phyloP scores from a whole-genome alignment of 2,113 vertebrate genomes.

The Neodon shergylaensis region DNA sequence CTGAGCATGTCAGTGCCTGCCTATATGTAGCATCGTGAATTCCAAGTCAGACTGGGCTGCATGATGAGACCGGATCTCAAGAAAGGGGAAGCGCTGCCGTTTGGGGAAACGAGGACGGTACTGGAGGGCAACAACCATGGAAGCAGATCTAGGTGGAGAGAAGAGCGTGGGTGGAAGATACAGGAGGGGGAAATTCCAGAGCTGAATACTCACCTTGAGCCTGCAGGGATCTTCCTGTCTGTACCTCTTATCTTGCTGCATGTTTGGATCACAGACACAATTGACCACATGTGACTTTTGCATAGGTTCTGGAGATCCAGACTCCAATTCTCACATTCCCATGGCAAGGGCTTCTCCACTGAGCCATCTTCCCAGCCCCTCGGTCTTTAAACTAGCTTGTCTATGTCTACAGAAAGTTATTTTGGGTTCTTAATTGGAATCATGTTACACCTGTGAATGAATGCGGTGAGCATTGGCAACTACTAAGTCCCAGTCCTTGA shows the following conservation, averaged over 20 bases:
- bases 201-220: not conserved
- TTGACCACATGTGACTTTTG: not conserved
- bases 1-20: too few relatives aligned
- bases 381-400: not conserved
- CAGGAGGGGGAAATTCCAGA: not conserved
- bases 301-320: not conserved
- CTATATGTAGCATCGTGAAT: not conserved
- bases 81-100: not conserved
- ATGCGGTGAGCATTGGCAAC: not conserved
- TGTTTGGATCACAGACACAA: not conserved
- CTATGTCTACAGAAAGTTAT: not conserved
- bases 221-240: not conserved
- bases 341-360: not conserved
- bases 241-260: not conserved
- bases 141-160: not conserved
- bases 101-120: not conserved
- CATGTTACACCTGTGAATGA: not conserved
- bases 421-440: not conserved
- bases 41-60: not conserved
- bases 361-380: not conserved
- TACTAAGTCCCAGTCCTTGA: not conserved
- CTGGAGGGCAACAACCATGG: not conserved
- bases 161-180: not conserved
- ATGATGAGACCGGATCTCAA: not conserved
- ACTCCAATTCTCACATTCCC: not conserved